Base-by-base conservation (phyloP, 2,888 invertebrate species). In the Dendrolimus pini region DNA sequence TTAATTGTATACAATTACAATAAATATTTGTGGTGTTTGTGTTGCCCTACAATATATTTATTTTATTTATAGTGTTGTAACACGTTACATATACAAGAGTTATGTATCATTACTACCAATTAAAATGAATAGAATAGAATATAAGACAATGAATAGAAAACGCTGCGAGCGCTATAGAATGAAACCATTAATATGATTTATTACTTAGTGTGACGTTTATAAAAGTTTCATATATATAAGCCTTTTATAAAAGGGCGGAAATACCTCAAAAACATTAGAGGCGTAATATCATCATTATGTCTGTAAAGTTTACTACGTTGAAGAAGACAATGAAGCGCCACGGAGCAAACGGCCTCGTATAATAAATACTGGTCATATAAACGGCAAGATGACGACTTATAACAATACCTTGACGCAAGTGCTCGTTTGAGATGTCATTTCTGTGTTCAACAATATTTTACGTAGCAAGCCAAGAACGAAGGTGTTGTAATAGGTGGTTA, bases 361-460 rank as follows among this genome's bases (percentile, higher is more conserved):
- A 47, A 47, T 47, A 47, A 47, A 47, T 47, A 47, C 47, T 47
- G 9, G 9, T 47, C 77, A 76, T 75, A 68, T 70, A 70, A 72
- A 71, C 68, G 69, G 68, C 65, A 71, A 73, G 73, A 77, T 77
- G 73, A 77, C 74, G 78, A 77, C 71, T 78, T 72, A 78, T 73
- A 81, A 83, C 76, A 82, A 80, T 78, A 80, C 78, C 72, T 72
- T 74, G 71, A 75, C 71, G 73, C 70, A 68, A 72, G 76, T 69
- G 73, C 70, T 79, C 71, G 77, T 80, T 75, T 71, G 72, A 74
- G 81, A 77, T 78, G 82, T 80, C 75, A 76, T 84, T 81, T 78
- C 78, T 75, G 47, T 47, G 66, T 73, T 71, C 65, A 74, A 75
- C 78, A 82, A 83, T 84, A 84, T 83, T 81, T 77, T 74, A 78